Base-by-base conservation (phyloP, 2,797 vertebrate genomes). In the Chloroceryle amazona region DNA sequence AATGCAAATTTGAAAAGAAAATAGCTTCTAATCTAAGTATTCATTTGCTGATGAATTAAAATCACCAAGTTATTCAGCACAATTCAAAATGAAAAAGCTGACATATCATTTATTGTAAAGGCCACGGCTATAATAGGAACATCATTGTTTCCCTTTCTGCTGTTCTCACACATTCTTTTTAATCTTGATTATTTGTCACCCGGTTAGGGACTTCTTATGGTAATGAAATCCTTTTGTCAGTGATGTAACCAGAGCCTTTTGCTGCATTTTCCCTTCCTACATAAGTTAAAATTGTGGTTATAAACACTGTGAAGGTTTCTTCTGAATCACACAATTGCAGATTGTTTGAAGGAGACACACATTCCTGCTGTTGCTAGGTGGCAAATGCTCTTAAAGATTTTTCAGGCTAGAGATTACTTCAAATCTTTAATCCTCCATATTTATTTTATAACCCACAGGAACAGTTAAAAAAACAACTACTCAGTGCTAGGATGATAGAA, bases 91-190 rank as follows among this genome's bases (percentile, higher is more conserved):
- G 94, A 86, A 96, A 97, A 96, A 96, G 95, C 94, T 96, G 96
- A 97, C 95, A 87, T 96, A 94, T 82, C 95, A 90, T 96, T 96
- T 97, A 96, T 97, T 94, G 88, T 78, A 96, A 82, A 97, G 88
- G 90, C 94, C 83, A 79, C 25, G 16, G 91, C 95, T 95, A 94
- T 96, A 97, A 96, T 72, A 93, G 96, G 95, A 96, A 95, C 19
- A 0, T 71, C 90, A 97, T 97, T 97, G 96, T 97, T 97, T 97
- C 93, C 71, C 90, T 96, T 97, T 97, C 93, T 97, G 96, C 96
- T 97, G 86, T 83, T 96, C 92, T 96, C 95, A 96, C 96, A 95
- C 94, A 97, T 97, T 97, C 95, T 96, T 97, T 97, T 96, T 71
- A 86, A 92, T 92, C 96, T 94, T 96, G 93, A 96, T 94, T 96